Evolutionary conservation across 2,113 vertebrate genomes (phyloP).

Genomic region (Salvator merianae): DNA sequence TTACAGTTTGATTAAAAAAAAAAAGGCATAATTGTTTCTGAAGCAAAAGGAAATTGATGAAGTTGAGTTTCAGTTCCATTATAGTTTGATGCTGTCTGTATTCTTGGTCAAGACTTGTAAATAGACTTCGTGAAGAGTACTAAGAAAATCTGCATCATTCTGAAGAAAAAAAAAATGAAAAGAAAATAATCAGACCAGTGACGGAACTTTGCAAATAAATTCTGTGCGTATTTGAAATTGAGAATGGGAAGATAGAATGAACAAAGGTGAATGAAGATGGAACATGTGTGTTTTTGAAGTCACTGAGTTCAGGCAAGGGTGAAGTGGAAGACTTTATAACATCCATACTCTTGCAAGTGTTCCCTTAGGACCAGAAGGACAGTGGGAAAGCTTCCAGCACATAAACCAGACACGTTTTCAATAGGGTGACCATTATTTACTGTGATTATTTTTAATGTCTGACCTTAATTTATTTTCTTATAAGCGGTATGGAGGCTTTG

Average conservation of each 20-base stretch:
- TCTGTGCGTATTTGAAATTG: background rate
- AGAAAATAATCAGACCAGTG: slow-evolving; percentile 18
- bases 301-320: background rate
- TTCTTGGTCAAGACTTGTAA: slow-evolving; percentile 89
- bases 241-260: too few relatives aligned
- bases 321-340: background rate
- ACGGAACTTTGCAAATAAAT: slow-evolving; percentile 3
- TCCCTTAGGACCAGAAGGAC: too few relatives aligned
- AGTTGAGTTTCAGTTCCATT: slow-evolving; percentile 60
- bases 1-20: slow-evolving; percentile 61
- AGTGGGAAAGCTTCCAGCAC: background rate
- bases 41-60: slow-evolving; percentile 51
- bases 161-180: slow-evolving; percentile 62
- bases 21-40: slow-evolving; percentile 66
- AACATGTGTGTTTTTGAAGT: too few relatives aligned
- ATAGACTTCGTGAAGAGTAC: slow-evolving; percentile 92
- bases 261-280: background rate
- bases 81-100: slow-evolving; percentile 85
- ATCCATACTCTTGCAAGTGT: background rate
- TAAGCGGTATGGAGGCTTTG: too few relatives aligned
- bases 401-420: background rate
- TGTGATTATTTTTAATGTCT: too few relatives aligned
- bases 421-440: background rate
- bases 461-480: too few relatives aligned
- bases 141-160: slow-evolving; percentile 92